Conservation (phyloP, 2,888 invertebrate species). For the Orthosia gracilis region DNA sequence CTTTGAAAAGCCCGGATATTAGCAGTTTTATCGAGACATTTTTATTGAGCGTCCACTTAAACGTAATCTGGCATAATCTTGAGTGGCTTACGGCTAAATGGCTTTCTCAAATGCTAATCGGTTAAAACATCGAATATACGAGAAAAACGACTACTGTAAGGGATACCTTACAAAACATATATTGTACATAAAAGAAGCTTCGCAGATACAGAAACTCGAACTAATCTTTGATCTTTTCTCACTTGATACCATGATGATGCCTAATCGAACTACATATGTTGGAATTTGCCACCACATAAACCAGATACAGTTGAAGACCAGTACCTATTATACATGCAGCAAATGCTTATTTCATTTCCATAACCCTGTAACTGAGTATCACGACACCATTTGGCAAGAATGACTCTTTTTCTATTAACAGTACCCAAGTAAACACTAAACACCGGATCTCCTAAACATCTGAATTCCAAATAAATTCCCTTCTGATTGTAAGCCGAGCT, state of each 20-base stretch:
- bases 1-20: constrained; percentile 8
- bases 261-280: no score
- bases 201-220: not conserved
- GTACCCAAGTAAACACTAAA: not conserved
- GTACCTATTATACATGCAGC: no score
- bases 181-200: not conserved
- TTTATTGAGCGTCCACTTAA: constrained; percentile 11
- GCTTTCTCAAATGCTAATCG: not conserved
- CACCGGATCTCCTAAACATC: not conserved
- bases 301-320: no score
- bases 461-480: not conserved
- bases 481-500: constrained; percentile 11
- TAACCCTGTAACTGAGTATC: no score
- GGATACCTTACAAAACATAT: no score
- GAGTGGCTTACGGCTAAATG: not conserved
- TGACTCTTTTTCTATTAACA: no score
- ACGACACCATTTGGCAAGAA: no score
- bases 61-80: constrained; percentile 28
- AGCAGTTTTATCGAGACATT: constrained; percentile 23
- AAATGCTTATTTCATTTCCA: no score
- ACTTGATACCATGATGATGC: no score
- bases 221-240: not conserved
- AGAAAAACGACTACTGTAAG: not conserved
- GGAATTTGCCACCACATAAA: no score
- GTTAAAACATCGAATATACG: not conserved